phyloP scores from a whole-genome alignment of 1,140 invertebrate genomes.

The Heliconius hewitsoni region DNA sequence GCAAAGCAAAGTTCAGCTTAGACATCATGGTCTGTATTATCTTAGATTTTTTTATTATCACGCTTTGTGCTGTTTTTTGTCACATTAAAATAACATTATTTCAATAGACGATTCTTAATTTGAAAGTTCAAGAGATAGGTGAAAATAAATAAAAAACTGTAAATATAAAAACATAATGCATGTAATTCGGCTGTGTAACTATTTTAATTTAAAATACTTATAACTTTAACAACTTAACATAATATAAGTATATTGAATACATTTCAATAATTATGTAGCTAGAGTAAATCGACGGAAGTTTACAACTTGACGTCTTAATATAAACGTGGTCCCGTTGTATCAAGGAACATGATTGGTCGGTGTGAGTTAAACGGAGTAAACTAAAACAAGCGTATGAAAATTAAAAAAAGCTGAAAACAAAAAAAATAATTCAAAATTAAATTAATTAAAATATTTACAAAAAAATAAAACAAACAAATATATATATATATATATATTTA shows the following conservation, averaged over 20 bases:
- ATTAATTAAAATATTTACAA: neutral
- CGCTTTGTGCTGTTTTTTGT: too few species aligned
- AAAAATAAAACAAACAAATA: neutral
- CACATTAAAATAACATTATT: too few species aligned
- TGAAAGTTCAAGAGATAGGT: neutral
- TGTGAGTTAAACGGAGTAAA: neutral
- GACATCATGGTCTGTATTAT: too few species aligned
- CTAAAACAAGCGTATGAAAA: neutral
- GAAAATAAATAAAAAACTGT: conserved; percentile 1
- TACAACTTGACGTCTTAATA: neutral
- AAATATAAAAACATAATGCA: neutral
- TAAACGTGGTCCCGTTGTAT: neutral
- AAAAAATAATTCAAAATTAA: neutral
- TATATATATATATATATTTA: neutral
- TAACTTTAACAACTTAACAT: neutral
- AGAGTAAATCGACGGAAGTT: too few species aligned
- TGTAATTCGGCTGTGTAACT: neutral
- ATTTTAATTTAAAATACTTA: neutral
- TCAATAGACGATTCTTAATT: too few species aligned
- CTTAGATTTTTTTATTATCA: too few species aligned
- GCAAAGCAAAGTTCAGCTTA: too few species aligned
- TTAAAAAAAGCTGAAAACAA: neutral
- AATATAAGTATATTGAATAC: neutral
- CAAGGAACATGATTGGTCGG: neutral
- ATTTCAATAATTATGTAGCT: neutral